Percentiles rank a stretch among this genome's conserved stretches.
phyloP scores from a whole-genome alignment of 2,888 invertebrate species.

The Tiliacea citrago region DNA sequence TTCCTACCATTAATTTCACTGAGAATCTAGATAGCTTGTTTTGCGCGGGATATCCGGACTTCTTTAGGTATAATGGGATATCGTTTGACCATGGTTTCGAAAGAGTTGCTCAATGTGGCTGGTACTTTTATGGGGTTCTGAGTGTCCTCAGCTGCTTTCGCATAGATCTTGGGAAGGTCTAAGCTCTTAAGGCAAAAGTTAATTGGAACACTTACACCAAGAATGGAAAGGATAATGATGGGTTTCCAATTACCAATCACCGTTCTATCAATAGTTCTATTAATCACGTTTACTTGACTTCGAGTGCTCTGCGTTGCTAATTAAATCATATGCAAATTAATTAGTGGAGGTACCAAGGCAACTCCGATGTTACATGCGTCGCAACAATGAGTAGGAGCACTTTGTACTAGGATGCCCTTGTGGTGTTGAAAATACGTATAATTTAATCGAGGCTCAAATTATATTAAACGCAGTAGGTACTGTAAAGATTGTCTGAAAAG shows the following conservation, averaged over 20 bases:
- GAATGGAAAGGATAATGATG: constrained; percentile 10
- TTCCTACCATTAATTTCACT: constrained; percentile 40
- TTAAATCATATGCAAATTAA: constrained; percentile 62
- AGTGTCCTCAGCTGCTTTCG: constrained; percentile 10
- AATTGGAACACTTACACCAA: constrained; percentile 7
- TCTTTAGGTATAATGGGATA: constrained; percentile 27
- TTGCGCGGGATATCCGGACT: constrained; percentile 42
- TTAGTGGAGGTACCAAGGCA: constrained; percentile 53
- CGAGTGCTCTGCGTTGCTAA: constrained; percentile 42
- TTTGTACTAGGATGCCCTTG: constrained; percentile 55
- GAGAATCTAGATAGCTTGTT: constrained; percentile 45
- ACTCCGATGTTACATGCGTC: constrained; percentile 39
- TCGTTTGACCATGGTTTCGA: constrained; percentile 17
- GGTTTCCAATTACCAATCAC: constrained; percentile 24
- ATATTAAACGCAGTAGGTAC: not conserved
- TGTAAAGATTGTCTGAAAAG: too few relatives aligned
- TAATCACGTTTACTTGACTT: constrained; percentile 25
- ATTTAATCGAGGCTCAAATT: constrained; percentile 17
- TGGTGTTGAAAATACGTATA: constrained; percentile 54
- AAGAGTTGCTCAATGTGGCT: constrained; percentile 4
- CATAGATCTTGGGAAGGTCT: constrained; percentile 1
- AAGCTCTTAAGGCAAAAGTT: not conserved
- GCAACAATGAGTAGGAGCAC: constrained; percentile 41
- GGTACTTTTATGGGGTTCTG: not conserved
- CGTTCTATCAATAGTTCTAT: constrained; percentile 24